These are phyloP conservation scores for Halcyon badia DNA, from an alignment of 2,797 vertebrate genomes.

Conservation along the genomic window DNA sequence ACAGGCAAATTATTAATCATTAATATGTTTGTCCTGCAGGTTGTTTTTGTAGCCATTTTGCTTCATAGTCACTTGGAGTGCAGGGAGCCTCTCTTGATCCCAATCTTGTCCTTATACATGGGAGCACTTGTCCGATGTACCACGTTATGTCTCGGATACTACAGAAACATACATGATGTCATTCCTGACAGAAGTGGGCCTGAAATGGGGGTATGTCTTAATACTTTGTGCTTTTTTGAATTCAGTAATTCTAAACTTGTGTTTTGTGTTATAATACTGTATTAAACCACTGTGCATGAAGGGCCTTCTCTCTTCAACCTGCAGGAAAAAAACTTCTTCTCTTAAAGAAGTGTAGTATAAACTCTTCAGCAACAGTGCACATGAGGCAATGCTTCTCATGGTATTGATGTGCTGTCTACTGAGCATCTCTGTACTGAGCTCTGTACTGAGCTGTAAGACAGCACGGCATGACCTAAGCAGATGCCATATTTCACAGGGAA, in stretches of 20 bases:
- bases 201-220: constrained; percentile 90
- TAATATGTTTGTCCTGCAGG: constrained; percentile 79
- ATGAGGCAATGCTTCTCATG: background rate
- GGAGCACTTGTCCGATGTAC: constrained; percentile 95
- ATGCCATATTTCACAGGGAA: background rate
- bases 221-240: background rate
- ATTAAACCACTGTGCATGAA: background rate
- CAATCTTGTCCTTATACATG: constrained; percentile 97
- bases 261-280: background rate
- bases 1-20: background rate
- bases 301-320: background rate
- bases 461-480: background rate
- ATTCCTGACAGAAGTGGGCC: constrained; percentile 93
- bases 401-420: background rate
- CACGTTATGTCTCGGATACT: constrained; percentile 94
- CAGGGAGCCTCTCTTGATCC: constrained; percentile 94
- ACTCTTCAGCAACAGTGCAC: background rate
- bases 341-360: background rate
- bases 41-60: constrained; percentile 96
- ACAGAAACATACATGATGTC: constrained; percentile 93
- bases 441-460: background rate
- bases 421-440: background rate
- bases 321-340: background rate
- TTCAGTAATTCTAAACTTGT: background rate
- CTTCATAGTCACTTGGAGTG: constrained; percentile 97